Evolutionary conservation across 2,797 vertebrate species (phyloP), one percentile per base, ranked within the genome.

Genomic region (Psittacula echo): DNA sequence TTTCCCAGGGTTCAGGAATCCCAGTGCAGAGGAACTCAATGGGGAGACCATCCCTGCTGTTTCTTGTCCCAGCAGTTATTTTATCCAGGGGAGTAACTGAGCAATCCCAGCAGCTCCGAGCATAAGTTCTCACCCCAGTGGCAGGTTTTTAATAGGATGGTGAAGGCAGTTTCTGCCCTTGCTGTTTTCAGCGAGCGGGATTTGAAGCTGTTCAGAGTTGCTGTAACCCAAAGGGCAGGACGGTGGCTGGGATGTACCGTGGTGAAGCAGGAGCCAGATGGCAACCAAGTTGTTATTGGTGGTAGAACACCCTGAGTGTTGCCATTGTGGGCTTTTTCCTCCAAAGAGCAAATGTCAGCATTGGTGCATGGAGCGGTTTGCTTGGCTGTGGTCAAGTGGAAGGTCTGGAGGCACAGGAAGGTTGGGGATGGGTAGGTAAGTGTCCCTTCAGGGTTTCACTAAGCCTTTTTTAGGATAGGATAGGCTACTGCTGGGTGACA

Each of bases 71-170:
- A 77, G 47, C 37, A 41, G 4, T 80, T 77, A 12, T 51, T 95
- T 86, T 27, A 64, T 30, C 12, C 47, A 51, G 13, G 44, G 34
- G 51, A 80, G 22, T 24, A 14, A 6, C 18, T 9, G 12, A 32
- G 24, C 48, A 41, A 34, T 86, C 73, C 65, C 47, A 27, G 0
- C 2, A 9, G 34, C 78, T 19, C 6, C 14, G 41, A 66, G 23
- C n/a, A 4, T 5, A 16, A 30, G 14, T 11, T 23, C 32, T 45
- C 1, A 1, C 37, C 17, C 45, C 34, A 27, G 58, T 3, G 8
- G 37, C 45, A 34, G 51, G 34, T 79, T 87, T 79, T 32, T 64
- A 47, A 41, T 22, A 7, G 68, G 51, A 34, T 51, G 48, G 34
- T 3, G 22, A 64, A 64, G 1, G 11, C 11, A 23, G 5, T 60